Conservation (phyloP, 2,888 invertebrate genomes). For the Deilephila porcellus region DNA sequence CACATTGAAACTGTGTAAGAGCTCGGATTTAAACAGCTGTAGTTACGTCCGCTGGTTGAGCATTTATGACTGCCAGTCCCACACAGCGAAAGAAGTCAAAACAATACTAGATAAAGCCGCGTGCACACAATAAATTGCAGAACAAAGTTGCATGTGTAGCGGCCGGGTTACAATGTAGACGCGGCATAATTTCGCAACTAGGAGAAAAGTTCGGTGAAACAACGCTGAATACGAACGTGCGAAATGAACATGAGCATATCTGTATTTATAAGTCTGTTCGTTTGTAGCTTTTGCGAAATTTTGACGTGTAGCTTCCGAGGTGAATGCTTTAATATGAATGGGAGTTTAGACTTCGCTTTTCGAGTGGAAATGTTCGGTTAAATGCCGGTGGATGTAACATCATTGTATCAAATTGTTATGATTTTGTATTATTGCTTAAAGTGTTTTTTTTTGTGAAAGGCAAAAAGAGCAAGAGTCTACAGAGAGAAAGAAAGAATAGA, state of each 20-base stretch:
- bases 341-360: too few relatives aligned
- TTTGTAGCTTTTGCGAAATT: background rate
- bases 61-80: too few relatives aligned
- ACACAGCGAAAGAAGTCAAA: background rate
- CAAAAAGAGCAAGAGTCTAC: too few relatives aligned
- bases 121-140: slow-evolving; percentile 1
- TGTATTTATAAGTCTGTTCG: background rate
- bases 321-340: background rate
- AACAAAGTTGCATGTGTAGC: slow-evolving; percentile 19
- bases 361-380: too few relatives aligned
- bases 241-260: slow-evolving; percentile 3
- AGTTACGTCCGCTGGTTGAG: too few relatives aligned
- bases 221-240: background rate
- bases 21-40: too few relatives aligned
- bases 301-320: background rate
- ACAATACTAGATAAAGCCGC: slow-evolving; percentile 9
- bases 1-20: too few relatives aligned
- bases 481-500: too few relatives aligned
- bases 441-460: too few relatives aligned
- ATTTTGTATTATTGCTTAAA: too few relatives aligned
- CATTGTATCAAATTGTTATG: too few relatives aligned
- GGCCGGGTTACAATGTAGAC: slow-evolving; percentile 12
- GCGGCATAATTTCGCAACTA: slow-evolving; percentile 13
- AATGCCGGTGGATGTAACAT: too few relatives aligned
- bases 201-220: background rate